phyloP scores from a whole-genome alignment of 2,113 vertebrate species.

The Ammospiza nelsoni region DNA sequence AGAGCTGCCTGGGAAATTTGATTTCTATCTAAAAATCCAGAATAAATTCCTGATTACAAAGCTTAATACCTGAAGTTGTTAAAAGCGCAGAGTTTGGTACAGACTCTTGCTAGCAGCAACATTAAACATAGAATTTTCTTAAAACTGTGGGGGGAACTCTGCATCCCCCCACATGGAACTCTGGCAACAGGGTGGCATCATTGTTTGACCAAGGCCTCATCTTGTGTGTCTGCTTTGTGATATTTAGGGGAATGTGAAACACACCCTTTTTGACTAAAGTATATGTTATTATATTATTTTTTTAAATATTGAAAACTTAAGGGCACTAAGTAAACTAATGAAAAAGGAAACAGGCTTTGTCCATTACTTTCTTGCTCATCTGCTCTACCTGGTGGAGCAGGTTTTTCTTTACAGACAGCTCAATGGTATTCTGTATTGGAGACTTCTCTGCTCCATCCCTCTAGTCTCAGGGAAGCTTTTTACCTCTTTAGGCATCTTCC shows the following conservation, averaged over 20 bases:
- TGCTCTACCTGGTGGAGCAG: background rate
- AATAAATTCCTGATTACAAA: background rate
- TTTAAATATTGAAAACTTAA: background rate
- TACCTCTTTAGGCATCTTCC: background rate
- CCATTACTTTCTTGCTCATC: background rate
- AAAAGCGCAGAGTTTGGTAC: rapidly evolving
- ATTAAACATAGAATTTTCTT: background rate
- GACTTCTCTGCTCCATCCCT: background rate
- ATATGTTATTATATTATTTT: background rate
- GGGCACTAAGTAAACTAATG: background rate
- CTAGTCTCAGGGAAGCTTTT: background rate
- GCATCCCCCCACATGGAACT: background rate
- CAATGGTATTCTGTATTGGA: background rate
- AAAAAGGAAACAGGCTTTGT: background rate
- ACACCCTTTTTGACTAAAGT: background rate
- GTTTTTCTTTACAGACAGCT: background rate
- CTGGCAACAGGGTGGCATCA: background rate
- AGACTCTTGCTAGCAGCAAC: background rate
- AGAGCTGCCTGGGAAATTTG: background rate
- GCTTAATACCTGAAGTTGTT: background rate
- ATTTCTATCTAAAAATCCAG: background rate
- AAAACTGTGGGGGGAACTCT: background rate
- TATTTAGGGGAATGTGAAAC: background rate
- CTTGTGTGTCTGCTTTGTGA: background rate
- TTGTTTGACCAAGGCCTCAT: background rate